Evolutionary conservation across 2,797 vertebrate genomes (phyloP).

Genomic region (Protosalanx chinensis): DNA sequence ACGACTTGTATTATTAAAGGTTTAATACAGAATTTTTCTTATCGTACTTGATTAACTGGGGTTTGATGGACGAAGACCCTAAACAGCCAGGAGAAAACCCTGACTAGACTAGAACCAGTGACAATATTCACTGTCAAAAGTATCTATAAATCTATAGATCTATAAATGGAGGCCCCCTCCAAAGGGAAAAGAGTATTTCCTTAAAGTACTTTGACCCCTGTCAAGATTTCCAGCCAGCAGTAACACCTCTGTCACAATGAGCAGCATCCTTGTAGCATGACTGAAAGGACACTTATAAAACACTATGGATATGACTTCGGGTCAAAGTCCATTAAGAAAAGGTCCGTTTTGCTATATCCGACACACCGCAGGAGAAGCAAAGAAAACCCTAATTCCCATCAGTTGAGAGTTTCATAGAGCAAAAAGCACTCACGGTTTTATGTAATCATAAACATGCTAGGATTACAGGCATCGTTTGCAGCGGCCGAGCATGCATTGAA

Average conservation of each 20-base stretch:
- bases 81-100: too few species aligned
- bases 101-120: background rate
- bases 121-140: background rate
- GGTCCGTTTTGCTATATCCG: background rate
- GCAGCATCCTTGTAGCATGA: slow-evolving; percentile 6
- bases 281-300: slow-evolving; percentile 35
- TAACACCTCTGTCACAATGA: background rate
- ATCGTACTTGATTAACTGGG: background rate
- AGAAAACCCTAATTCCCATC: background rate
- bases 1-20: background rate
- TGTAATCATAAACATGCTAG: background rate
- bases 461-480: background rate
- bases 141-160: background rate
- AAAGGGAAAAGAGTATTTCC: slow-evolving; percentile 7
- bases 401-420: background rate
- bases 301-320: slow-evolving; percentile 18
- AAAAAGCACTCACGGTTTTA: background rate
- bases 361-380: background rate
- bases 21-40: background rate
- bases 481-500: background rate
- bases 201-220: slow-evolving; percentile 40
- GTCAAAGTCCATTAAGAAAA: slow-evolving; percentile 35
- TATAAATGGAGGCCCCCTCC: background rate
- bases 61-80: background rate
- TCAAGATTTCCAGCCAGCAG: slow-evolving; percentile 17